Base-by-base conservation (phyloP, 1,140 invertebrate genomes). In the Megathymus violae region DNA sequence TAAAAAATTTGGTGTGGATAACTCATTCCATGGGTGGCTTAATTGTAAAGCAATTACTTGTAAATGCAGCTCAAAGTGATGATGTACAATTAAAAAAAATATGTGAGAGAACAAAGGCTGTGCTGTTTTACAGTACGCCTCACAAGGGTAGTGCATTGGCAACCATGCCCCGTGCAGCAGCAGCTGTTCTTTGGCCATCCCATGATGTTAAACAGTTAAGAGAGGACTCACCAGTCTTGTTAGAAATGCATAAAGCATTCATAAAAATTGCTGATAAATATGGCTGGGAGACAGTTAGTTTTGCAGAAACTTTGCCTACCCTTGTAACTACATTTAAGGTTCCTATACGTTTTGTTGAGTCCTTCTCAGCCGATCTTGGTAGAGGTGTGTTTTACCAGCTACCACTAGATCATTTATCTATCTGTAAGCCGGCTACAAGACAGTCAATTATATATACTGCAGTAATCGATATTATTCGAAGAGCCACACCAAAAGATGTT, bases 11-110 rank as follows among this genome's bases (percentile, higher is more conserved):
- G 56, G 92, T 97, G 52, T 97, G 95, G 95, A 91, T 97, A 14
- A 94, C 95, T 11, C 96, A 97, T 88, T 97, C 96, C 2, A 97
- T 97, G 96, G 96, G 96, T 71, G 96, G 96, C 41, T 91, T 97
- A 10, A 91, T 97, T 40, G 94, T 96, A 0, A 97, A 97, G 89
- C 93, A 96, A 76, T 65, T 78, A 19, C 73, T 89, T 5, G 71
- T 81, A 34, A 75, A 85, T 61, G 69, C 82, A 48, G 72, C 80
- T n/a, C 38, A 81, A 47, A 80, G 75, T 36, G 51, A 61, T 15
- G 74, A 83, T 13, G 4, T 43, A 3, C 3, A 92, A 17, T 74
- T 91, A 36, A 81, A 92, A 67, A 85, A 89, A 56, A 71, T 96
- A 7, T 91, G 93, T 54, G 67, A 92, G n/a, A 94, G 95, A 67